Evolutionary conservation across 2,797 vertebrate genomes (phyloP).

Genomic region (Trichosurus vulpecula): DNA sequence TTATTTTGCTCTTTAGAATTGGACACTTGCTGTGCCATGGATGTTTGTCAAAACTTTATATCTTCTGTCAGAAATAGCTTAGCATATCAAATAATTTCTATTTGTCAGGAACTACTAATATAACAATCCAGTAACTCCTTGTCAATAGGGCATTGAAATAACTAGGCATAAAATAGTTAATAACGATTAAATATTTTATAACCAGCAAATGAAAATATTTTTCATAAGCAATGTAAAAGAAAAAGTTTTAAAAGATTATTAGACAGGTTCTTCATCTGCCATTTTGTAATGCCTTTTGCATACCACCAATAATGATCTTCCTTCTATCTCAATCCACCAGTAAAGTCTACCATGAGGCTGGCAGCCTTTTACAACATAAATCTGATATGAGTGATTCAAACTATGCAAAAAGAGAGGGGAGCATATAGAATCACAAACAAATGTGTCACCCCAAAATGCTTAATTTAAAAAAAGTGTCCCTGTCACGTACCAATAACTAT

Average conservation of each 20-base stretch:
- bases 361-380: slow-evolving; percentile 45
- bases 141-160: slow-evolving; percentile 78
- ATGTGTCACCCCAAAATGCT: background rate
- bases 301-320: background rate
- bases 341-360: background rate
- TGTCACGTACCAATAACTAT: slow-evolving; percentile 38
- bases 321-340: slow-evolving; percentile 58
- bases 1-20: slow-evolving; percentile 98
- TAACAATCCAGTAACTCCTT: slow-evolving; percentile 79
- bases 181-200: slow-evolving; percentile 65
- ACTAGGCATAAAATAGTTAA: slow-evolving; percentile 75
- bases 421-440: background rate
- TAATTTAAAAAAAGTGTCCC: slow-evolving; percentile 7
- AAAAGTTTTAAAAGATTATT: background rate
- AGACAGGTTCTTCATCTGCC: background rate
- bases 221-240: slow-evolving; percentile 24
- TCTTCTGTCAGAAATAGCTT: slow-evolving; percentile 92
- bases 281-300: background rate
- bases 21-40: slow-evolving; percentile 92
- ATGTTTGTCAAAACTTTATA: slow-evolving; percentile 90
- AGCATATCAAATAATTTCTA: slow-evolving; percentile 84
- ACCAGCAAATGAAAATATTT: slow-evolving; percentile 26
- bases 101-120: slow-evolving; percentile 82
- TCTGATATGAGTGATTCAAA: background rate
- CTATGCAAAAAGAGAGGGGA: background rate